phyloP scores from a whole-genome alignment of 2,888 invertebrate genomes.

The Melieria omissa region DNA sequence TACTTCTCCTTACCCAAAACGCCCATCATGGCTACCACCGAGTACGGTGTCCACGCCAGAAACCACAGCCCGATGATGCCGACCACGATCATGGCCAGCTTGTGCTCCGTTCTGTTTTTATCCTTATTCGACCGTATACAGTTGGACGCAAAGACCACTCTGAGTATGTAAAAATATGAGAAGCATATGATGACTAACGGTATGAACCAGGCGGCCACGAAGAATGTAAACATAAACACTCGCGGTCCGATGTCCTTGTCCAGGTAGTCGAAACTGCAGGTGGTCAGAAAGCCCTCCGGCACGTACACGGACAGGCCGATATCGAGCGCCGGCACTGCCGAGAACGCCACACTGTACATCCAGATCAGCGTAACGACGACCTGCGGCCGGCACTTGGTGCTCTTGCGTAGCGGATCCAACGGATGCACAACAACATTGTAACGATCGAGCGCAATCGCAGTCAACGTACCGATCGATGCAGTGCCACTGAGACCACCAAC shows the following conservation, averaged over 20 bases:
- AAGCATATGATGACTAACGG: constrained; percentile 78
- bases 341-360: constrained; percentile 78
- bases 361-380: constrained; percentile 74
- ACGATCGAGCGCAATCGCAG: constrained; percentile 83
- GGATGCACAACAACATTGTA: constrained; percentile 86
- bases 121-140: constrained; percentile 72
- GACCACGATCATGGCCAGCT: constrained; percentile 76
- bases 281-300: constrained; percentile 85
- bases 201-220: constrained; percentile 79
- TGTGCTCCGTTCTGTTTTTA: constrained; percentile 77
- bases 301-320: constrained; percentile 81
- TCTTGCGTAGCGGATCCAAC: constrained; percentile 74
- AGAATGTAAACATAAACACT: constrained; percentile 79
- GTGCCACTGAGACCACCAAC: constrained; percentile 84
- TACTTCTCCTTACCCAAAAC: constrained; percentile 74
- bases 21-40: constrained; percentile 79
- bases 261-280: constrained; percentile 88
- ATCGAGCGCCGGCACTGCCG: constrained; percentile 75
- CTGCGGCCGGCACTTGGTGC: constrained; percentile 73
- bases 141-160: constrained; percentile 71
- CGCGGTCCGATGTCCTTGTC: constrained; percentile 72
- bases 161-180: constrained; percentile 79
- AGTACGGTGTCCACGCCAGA: constrained; percentile 85
- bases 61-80: constrained; percentile 80
- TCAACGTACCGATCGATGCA: constrained; percentile 82